Conservation (phyloP, 2,888 invertebrate species). For the Archips crataeganus region DNA sequence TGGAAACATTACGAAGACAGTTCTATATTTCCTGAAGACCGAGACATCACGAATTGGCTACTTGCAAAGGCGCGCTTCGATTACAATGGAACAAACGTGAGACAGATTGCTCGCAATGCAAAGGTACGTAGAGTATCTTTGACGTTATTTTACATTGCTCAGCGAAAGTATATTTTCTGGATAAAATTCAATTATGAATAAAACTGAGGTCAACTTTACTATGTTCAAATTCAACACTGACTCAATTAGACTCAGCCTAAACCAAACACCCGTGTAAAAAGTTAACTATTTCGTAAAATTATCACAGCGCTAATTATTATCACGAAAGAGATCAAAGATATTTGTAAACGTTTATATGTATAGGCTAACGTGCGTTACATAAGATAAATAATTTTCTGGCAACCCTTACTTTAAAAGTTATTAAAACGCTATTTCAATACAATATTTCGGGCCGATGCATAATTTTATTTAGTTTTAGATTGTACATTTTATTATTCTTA, state of each 20-base stretch:
- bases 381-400: not conserved
- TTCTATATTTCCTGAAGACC: constrained; percentile 23
- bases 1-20: constrained; percentile 18
- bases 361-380: constrained; percentile 24
- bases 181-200: not conserved
- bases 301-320: not conserved
- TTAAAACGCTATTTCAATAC: not conserved
- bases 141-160: constrained; percentile 36
- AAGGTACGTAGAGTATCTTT: constrained; percentile 42
- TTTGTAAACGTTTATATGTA: not conserved
- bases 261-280: not conserved
- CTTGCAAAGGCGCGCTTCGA: constrained; percentile 28
- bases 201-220: no score
- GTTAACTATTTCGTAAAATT: not conserved
- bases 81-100: constrained; percentile 20
- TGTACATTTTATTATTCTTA: not conserved
- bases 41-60: constrained; percentile 16
- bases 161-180: constrained; percentile 34
- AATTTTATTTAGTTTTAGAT: not conserved
- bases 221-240: not conserved
- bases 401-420: not conserved
- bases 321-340: not conserved
- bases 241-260: constrained; percentile 22
- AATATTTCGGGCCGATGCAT: not conserved
- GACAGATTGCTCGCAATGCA: constrained; percentile 30